A percentile compares a stretch with the other conserved stretches of the same genome.
Evolutionary conservation across 1,140 invertebrate species (phyloP).

Genomic region (Charaxes varanes): DNA sequence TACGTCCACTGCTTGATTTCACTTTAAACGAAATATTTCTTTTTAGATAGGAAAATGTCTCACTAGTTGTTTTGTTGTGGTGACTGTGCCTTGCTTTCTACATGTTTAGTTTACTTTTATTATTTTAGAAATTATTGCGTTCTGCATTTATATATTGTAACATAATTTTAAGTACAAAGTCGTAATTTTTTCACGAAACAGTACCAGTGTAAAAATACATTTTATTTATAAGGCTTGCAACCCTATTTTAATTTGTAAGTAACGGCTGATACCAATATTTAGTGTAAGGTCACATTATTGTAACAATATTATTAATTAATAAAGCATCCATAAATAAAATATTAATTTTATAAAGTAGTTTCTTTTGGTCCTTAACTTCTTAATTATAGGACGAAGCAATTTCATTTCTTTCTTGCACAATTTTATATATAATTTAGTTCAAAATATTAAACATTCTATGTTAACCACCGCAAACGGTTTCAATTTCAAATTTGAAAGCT

Average conservation of each 20-base stretch:
- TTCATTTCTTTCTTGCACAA: too few species aligned
- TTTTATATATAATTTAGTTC: too few species aligned
- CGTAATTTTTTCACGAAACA: slow-evolving; percentile 32
- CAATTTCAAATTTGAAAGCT: too few species aligned
- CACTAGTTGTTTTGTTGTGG: slow-evolving; percentile 8
- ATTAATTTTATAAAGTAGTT: slow-evolving; percentile 14
- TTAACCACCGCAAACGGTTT: too few species aligned
- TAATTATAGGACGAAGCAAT: too few species aligned
- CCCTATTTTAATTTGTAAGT: slow-evolving; percentile 30
- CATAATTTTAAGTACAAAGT: slow-evolving; percentile 50
- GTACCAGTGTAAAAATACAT: slow-evolving; percentile 46
- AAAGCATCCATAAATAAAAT: slow-evolving; percentile 25
- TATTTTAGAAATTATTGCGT: slow-evolving; percentile 5
- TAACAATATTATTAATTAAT: slow-evolving; percentile 36
- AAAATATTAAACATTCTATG: too few species aligned
- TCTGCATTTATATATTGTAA: slow-evolving; percentile 19
- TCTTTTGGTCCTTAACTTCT: too few species aligned
- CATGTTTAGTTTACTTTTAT: slow-evolving; percentile 3
- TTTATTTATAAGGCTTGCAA: slow-evolving; percentile 36
- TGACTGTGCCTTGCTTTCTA: slow-evolving; percentile 10
- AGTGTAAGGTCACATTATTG: slow-evolving; percentile 57
- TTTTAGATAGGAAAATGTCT: slow-evolving; percentile 10
- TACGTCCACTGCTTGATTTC: slow-evolving; percentile 9
- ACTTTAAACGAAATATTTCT: slow-evolving; percentile 11
- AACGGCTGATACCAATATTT: slow-evolving; percentile 60